phyloP scores from a whole-genome alignment of 35 echinoderm and acorn worm species.

The Lytechinus pictus region DNA sequence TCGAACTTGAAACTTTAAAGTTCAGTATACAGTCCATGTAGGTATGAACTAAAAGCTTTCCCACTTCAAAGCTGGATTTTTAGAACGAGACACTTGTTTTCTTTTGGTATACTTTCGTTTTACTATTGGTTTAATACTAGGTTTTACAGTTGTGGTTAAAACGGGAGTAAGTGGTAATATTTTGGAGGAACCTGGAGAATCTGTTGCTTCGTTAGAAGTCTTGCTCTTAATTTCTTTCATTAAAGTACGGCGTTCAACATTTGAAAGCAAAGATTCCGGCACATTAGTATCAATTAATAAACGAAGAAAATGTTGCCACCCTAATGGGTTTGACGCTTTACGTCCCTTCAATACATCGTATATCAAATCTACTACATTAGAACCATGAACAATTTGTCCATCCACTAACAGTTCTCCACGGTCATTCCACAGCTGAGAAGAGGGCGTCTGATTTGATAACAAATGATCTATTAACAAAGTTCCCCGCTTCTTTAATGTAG shows the following conservation, averaged over 20 bases:
- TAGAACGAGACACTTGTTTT: background rate
- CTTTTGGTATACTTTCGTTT: too few species aligned
- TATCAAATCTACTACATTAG: slow-evolving; percentile 48
- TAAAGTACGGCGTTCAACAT: background rate
- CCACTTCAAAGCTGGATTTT: background rate
- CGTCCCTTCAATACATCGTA: slow-evolving; percentile 39
- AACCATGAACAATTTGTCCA: slow-evolving; percentile 2
- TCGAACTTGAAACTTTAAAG: too few species aligned
- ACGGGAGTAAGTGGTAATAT: too few species aligned
- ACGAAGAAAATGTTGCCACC: slow-evolving; percentile 32
- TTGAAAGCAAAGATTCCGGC: slow-evolving; percentile 39
- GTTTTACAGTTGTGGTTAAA: too few species aligned
- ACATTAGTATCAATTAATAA: background rate
- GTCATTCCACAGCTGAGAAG: slow-evolving; percentile 13
- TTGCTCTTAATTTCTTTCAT: background rate
- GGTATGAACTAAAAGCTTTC: background rate
- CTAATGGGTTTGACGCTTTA: background rate
- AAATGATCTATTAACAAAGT: slow-evolving; percentile 5
- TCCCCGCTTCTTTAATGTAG: background rate
- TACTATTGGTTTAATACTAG: too few species aligned
- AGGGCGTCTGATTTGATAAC: background rate
- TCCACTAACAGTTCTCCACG: slow-evolving; percentile 29
- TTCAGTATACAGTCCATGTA: too few species aligned
- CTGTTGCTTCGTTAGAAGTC: background rate
- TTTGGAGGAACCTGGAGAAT: background rate